These are phyloP conservation scores for Bombylius major DNA, from an alignment of 2,888 invertebrate genomes.

Conservation along the genomic window DNA sequence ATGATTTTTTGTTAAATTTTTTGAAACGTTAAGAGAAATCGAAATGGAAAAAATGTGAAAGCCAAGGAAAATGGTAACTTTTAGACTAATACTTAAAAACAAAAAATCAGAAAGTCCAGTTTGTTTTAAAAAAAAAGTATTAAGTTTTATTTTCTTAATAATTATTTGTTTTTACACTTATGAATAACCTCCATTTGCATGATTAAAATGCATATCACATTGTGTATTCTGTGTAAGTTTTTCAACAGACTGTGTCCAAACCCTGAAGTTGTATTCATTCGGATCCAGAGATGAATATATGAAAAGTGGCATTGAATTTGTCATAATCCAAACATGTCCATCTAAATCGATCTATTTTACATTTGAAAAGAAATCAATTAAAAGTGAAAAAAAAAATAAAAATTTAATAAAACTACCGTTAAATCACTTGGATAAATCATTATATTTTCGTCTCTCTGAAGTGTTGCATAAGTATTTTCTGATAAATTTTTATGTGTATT, in stretches of 20 bases:
- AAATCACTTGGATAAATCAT: constrained; percentile 63
- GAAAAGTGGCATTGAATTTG: constrained; percentile 54
- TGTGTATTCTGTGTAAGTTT: constrained; percentile 36
- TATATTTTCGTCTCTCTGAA: constrained; percentile 44
- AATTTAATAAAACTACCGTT: constrained; percentile 26
- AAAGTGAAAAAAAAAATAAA: not conserved
- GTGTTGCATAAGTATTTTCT: constrained; percentile 41
- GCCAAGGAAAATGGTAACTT: too few relatives aligned
- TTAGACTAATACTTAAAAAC: too few relatives aligned
- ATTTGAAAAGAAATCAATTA: too few relatives aligned
- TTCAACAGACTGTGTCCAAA: constrained; percentile 40
- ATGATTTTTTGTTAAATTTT: too few relatives aligned
- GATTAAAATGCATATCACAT: constrained; percentile 22
- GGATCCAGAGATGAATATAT: constrained; percentile 49
- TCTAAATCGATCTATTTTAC: constrained; percentile 42
- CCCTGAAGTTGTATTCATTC: constrained; percentile 48
- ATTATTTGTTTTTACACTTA: too few relatives aligned
- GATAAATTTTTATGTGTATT: constrained; percentile 43
- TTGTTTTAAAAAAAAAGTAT: too few relatives aligned
- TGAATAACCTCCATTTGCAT: too few relatives aligned
- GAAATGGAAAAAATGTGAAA: too few relatives aligned
- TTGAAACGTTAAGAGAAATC: too few relatives aligned
- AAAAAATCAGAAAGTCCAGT: too few relatives aligned
- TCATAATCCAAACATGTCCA: constrained; percentile 53
- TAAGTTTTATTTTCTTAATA: too few relatives aligned